phyloP scores from a whole-genome alignment of 1,140 invertebrate genomes.

The Phthorimaea operculella region DNA sequence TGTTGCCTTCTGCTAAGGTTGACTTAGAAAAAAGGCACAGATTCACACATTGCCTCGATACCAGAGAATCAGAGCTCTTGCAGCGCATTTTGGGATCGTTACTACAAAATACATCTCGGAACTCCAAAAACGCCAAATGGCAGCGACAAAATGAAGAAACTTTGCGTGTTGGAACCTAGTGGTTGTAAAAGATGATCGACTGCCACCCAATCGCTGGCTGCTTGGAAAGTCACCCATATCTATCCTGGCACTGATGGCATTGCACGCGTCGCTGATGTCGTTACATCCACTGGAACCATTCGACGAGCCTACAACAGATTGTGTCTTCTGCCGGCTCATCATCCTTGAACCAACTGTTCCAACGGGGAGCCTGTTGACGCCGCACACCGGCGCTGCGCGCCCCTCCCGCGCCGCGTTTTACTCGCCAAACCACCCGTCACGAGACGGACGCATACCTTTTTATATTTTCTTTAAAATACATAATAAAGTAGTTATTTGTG shows the following conservation, averaged over 20 bases:
- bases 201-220: constrained; percentile 30
- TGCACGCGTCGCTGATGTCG: constrained; percentile 16
- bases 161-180: constrained; percentile 27
- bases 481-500: too few relatives aligned
- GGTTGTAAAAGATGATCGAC: constrained; percentile 32
- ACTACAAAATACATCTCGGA: constrained; percentile 7
- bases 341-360: constrained; percentile 2
- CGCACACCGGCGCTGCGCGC: background rate
- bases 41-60: background rate
- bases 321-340: background rate
- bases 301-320: constrained; percentile 5
- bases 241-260: constrained; percentile 27
- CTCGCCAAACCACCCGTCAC: too few relatives aligned
- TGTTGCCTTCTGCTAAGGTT: constrained; percentile 2
- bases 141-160: background rate
- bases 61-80: background rate
- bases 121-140: constrained; percentile 7
- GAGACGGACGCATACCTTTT: too few relatives aligned
- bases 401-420: background rate
- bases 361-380: constrained; percentile 3
- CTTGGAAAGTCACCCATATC: constrained; percentile 26
- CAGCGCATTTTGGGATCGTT: constrained; percentile 4
- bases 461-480: too few relatives aligned
- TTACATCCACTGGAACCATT: background rate
- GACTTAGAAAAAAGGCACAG: background rate